Evolutionary conservation across 2,888 invertebrate genomes (phyloP).

Genomic region (Cephus runcator): DNA sequence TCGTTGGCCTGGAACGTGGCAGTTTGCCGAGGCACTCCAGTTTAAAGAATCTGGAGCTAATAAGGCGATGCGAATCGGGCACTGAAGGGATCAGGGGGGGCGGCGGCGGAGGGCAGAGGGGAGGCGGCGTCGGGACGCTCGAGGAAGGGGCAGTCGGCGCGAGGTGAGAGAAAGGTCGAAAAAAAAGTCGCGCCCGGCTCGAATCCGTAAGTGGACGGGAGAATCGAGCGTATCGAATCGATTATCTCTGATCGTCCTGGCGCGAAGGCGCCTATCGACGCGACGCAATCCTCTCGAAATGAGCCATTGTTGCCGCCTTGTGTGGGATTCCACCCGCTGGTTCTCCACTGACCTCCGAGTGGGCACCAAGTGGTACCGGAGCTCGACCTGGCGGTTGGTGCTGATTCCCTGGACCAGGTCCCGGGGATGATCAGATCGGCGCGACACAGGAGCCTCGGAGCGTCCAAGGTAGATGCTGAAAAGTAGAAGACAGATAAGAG

Average conservation of each 20-base stretch:
- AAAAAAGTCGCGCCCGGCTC: slow-evolving; percentile 42
- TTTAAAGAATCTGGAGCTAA: slow-evolving; percentile 39
- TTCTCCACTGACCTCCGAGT: neutral
- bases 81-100: slow-evolving; percentile 15
- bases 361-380: neutral
- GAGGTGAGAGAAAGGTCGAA: slow-evolving; percentile 13
- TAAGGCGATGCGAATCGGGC: slow-evolving; percentile 46
- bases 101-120: slow-evolving; percentile 18
- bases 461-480: neutral
- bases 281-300: slow-evolving; percentile 8
- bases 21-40: slow-evolving; percentile 9
- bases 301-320: slow-evolving; percentile 11
- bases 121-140: neutral
- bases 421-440: neutral
- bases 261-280: slow-evolving; percentile 26
- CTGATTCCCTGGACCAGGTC: neutral
- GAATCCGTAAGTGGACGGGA: slow-evolving; percentile 56
- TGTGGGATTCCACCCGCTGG: slow-evolving; percentile 1
- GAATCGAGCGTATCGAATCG: slow-evolving; percentile 51
- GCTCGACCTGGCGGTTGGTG: neutral
- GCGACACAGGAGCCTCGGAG: neutral
- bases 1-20: neutral
- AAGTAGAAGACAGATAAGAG: neutral
- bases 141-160: neutral
- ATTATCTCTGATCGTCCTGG: slow-evolving; percentile 49